Evolutionary conservation across 2,797 vertebrate genomes (phyloP).

Genomic region (Sardinella longiceps): DNA sequence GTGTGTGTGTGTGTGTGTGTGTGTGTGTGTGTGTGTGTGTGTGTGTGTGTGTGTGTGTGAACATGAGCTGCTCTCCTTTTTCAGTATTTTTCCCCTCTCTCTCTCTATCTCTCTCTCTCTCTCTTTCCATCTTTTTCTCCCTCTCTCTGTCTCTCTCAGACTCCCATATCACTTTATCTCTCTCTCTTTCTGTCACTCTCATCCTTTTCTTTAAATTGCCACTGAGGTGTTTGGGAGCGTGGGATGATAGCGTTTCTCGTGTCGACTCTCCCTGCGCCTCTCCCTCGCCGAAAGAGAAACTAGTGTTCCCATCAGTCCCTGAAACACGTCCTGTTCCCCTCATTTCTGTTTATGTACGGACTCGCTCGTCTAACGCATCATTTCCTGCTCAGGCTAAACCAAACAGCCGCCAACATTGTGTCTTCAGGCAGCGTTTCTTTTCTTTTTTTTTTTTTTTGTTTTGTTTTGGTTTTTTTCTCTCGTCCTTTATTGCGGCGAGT

Average conservation of each 20-base stretch:
- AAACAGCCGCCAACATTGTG: slow-evolving; percentile 7
- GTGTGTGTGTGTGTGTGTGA: slow-evolving; percentile 16
- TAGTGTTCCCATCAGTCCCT: neutral
- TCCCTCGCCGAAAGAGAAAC: neutral
- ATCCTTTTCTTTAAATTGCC: neutral
- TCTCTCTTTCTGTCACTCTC: neutral
- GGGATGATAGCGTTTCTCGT: neutral
- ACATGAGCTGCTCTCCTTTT: neutral
- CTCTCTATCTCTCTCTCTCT: neutral
- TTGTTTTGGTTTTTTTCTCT: no score
- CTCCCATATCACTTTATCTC: neutral
- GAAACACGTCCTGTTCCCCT: neutral
- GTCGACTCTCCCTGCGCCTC: neutral
- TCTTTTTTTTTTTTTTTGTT: no score
- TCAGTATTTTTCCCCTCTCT: neutral
- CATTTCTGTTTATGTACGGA: slow-evolving; percentile 36
- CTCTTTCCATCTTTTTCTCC: no score
- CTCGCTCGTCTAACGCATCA: neutral
- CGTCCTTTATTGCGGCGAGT: neutral
- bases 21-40: slow-evolving; percentile 18
- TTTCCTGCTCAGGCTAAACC: neutral
- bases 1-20: neutral
- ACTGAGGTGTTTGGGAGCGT: neutral
- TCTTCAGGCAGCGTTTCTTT: neutral
- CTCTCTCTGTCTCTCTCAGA: neutral